Conservation (phyloP, 1,140 invertebrate species). For the Radopholus similis region DNA sequence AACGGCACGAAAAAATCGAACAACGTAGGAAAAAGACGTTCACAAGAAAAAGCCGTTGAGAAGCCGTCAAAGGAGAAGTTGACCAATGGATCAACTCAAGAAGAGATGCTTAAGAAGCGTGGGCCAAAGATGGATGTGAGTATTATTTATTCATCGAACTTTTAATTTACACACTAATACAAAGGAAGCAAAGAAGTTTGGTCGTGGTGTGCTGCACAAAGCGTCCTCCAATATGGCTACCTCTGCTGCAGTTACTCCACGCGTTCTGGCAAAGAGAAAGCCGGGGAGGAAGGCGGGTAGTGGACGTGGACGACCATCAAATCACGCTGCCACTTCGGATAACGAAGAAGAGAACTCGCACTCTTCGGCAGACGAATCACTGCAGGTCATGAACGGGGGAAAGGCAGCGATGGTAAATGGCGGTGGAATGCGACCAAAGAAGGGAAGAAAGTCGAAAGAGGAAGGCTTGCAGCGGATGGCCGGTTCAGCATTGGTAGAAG, state of each 20-base stretch:
- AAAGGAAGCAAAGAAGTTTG: too few species aligned
- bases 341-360: background rate
- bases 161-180: too few species aligned
- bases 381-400: background rate
- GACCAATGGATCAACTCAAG: background rate
- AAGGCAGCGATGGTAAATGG: background rate
- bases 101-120: background rate
- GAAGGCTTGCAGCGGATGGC: background rate
- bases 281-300: background rate
- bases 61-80: background rate
- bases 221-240: too few species aligned
- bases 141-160: too few species aligned
- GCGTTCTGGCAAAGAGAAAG: background rate
- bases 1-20: background rate
- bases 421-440: background rate
- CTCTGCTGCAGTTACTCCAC: background rate
- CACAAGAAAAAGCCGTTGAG: too few species aligned
- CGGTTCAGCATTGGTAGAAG: constrained; percentile 7
- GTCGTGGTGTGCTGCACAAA: too few species aligned
- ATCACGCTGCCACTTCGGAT: background rate
- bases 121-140: background rate
- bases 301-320: background rate
- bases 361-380: background rate
- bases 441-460: background rate
- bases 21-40: background rate